These are phyloP conservation scores for Orthosia incerta DNA, from an alignment of 2,888 invertebrate species.

Conservation along the genomic window DNA sequence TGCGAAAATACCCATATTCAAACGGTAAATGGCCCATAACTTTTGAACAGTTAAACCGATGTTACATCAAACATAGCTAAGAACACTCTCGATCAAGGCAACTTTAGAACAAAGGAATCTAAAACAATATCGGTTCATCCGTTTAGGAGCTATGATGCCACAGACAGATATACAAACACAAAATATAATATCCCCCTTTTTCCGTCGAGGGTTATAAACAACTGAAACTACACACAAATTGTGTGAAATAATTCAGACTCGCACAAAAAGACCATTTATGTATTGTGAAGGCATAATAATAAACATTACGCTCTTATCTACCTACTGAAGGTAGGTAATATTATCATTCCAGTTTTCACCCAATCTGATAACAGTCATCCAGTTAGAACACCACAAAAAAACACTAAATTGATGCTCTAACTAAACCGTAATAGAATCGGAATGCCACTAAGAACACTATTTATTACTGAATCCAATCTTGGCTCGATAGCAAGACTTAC, in stretches of 20 bases:
- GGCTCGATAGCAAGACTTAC: conserved; percentile 57
- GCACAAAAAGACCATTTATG: not conserved
- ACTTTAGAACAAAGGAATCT: too few species aligned
- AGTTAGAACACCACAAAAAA: conserved; percentile 34
- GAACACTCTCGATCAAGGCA: too few species aligned
- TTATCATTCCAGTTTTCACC: not conserved
- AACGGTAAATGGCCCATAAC: too few species aligned
- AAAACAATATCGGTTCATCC: too few species aligned
- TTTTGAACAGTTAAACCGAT: too few species aligned
- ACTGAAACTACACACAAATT: not conserved
- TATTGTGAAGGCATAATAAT: not conserved
- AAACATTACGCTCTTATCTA: conserved; percentile 8
- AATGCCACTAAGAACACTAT: conserved; percentile 60
- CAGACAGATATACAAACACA: too few species aligned
- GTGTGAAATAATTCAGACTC: not conserved
- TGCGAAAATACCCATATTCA: too few species aligned
- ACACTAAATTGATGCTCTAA: conserved; percentile 48
- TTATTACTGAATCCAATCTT: conserved; percentile 67
- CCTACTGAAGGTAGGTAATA: not conserved
- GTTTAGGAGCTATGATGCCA: not conserved
- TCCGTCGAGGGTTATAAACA: too few species aligned
- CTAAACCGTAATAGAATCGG: conserved; percentile 61
- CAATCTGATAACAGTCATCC: conserved; percentile 9
- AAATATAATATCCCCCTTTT: too few species aligned
- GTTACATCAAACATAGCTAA: too few species aligned